These are phyloP conservation scores for Odontocerum albicorne DNA, from an alignment of 2,888 invertebrate genomes.

Conservation along the genomic window DNA sequence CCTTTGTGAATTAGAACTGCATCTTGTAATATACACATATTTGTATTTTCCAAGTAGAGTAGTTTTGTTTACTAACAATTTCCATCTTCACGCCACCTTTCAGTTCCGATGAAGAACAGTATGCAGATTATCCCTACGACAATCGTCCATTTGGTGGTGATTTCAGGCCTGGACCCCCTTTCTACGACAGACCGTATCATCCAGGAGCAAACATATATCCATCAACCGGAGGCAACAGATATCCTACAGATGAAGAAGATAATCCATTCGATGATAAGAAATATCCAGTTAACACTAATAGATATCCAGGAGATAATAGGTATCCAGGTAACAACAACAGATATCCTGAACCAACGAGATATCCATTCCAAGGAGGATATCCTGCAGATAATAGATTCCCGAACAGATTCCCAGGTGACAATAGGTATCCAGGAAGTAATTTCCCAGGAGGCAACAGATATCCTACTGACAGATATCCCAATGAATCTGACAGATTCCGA, in stretches of 20 bases:
- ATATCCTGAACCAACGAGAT: slow-evolving; percentile 4
- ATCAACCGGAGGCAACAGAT: slow-evolving; percentile 17
- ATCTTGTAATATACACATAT: no score
- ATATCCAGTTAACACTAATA: neutral
- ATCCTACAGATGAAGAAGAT: neutral
- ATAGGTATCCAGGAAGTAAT: slow-evolving; percentile 3
- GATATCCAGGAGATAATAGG: slow-evolving; percentile 7
- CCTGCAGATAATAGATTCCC: slow-evolving; percentile 8
- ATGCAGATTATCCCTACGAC: slow-evolving; percentile 29
- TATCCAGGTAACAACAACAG: slow-evolving; percentile 5
- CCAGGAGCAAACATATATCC: slow-evolving; percentile 29
- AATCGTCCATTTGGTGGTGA: slow-evolving; percentile 15
- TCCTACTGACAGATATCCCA: no score
- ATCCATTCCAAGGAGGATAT: neutral
- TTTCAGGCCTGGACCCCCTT: slow-evolving; percentile 27
- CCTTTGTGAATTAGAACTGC: no score
- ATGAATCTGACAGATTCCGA: no score
- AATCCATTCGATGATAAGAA: neutral
- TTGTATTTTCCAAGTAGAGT: no score
- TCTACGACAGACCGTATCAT: slow-evolving; percentile 23
- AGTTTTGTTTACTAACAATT: slow-evolving; percentile 7
- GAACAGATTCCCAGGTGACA: neutral
- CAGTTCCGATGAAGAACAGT: slow-evolving; percentile 29
- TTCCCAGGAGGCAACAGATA: slow-evolving; percentile 2
- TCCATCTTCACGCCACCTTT: slow-evolving; percentile 2